These are phyloP conservation scores for Sorex fumeus DNA, from an alignment of 2,113 vertebrate species.

Conservation along the genomic window DNA sequence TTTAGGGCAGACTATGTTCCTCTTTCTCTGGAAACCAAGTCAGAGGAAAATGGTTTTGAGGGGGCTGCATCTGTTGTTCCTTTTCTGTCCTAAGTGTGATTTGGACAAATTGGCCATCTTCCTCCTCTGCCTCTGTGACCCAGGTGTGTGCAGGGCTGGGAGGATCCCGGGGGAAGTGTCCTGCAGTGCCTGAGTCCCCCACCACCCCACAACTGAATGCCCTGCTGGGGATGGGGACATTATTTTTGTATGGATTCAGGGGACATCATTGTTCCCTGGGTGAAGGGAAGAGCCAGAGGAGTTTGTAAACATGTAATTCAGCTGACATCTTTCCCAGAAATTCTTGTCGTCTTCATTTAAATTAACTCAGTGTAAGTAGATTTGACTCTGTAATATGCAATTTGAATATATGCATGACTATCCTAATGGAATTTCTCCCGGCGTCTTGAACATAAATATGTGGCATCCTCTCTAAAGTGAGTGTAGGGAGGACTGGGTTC, in stretches of 20 bases:
- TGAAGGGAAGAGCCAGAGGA: conserved; percentile 19
- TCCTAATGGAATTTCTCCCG: conserved; percentile 19
- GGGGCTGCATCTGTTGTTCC: not conserved
- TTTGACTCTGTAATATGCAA: conserved; percentile 40
- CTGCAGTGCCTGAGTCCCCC: too few relatives aligned
- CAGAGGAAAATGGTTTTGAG: accelerated
- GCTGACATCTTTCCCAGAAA: conserved; percentile 62
- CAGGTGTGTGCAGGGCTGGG: accelerated
- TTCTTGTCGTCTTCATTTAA: conserved; percentile 46
- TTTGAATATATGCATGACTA: conserved; percentile 30
- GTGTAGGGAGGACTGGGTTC: not conserved
- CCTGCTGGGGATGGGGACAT: not conserved
- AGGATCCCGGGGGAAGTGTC: accelerated
- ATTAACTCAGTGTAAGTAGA: conserved; percentile 56
- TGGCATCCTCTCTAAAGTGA: conserved; percentile 10
- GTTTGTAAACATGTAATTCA: conserved; percentile 68
- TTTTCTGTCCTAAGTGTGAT: not conserved
- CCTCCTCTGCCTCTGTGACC: not conserved
- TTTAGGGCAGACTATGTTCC: too few relatives aligned
- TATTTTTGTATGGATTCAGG: conserved; percentile 32
- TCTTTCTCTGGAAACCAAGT: not conserved
- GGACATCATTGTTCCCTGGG: not conserved
- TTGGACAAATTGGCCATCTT: not conserved
- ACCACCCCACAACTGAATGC: too few relatives aligned
- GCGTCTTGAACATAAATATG: not conserved